Evolutionary conservation across 2,113 vertebrate genomes (phyloP), one percentile per base, ranked within the genome.

Genomic region (Jaculus jaculus): DNA sequence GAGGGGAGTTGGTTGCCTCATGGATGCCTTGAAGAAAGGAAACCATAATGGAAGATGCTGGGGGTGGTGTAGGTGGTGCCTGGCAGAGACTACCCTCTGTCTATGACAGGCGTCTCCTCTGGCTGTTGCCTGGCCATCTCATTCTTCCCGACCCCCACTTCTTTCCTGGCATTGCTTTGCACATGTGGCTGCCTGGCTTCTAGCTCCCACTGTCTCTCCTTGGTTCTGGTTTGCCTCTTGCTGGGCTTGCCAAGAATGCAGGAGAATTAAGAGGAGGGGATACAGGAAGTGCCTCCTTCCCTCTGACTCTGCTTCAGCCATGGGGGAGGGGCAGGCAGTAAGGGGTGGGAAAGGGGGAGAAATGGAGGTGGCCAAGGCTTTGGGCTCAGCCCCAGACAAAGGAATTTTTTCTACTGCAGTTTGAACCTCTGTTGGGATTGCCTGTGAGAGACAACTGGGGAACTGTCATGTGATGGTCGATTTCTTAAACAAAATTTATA

Each of bases 251-350:
- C 97, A 98, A 97, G 97, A 98, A 98, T 98, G 97, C 94, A 94
- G 96, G 98, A 98, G 97, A 95, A 90, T 96, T 97, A 95, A 95
- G 96, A 86, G 97, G 97, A 96, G 96, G 97, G 89, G 96, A 86
- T 96, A 97, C 97, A 98, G 98, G 98, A 99, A 99, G 98, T 98
- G 98, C 98, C 97, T 98, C 97, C 98, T 98, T 97, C 97, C 96
- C 97, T 98, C 94, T 96, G 96, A 98, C 96, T 95, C 95, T 84
- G 97, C 97, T 97, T 97, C 97, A 98, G 98, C 98, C 98, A 97
- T 97, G 97, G 94, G 97, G 97, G 97, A 97, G 94, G 97, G 96
- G 96, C 51, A 93, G 92, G 92, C 95, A 91, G 95, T 96, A 96
- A 91, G 97, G 89, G 95, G 95, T 95, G 96, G 88, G 96, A 94